Evolutionary conservation across 2,113 vertebrate species (phyloP).

Genomic region (Tenebrosternarchus preto): DNA sequence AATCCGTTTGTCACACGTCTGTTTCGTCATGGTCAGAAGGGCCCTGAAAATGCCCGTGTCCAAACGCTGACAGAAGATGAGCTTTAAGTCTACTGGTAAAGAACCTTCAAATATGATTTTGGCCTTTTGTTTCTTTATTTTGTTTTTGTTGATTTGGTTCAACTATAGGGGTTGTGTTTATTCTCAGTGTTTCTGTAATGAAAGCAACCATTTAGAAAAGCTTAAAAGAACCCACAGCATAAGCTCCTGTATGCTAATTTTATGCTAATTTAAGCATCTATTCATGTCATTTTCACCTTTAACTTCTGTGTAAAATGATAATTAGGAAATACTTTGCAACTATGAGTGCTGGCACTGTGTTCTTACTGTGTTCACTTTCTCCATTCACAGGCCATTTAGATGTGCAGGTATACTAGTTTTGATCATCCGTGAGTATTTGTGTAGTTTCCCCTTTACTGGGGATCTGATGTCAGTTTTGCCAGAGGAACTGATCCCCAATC

Average conservation of each 20-base stretch:
- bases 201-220: not conserved
- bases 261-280: not conserved
- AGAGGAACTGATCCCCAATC: not conserved
- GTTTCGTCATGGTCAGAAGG: not conserved
- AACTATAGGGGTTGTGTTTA: not conserved
- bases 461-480: no score
- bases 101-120: not conserved
- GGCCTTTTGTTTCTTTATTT: not conserved
- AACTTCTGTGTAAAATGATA: not conserved
- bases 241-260: not conserved
- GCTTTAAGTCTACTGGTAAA: not conserved
- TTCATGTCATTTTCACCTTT: not conserved
- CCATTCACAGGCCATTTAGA: no score
- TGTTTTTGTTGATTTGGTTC: not conserved
- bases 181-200: not conserved
- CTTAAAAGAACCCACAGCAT: no score
- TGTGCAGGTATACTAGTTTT: no score
- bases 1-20: not conserved
- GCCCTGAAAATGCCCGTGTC: no score
- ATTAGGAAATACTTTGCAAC: not conserved
- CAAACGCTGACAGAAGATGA: not conserved
- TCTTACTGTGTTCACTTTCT: not conserved
- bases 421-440: no score
- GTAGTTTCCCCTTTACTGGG: no score
- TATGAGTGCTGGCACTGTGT: not conserved